phyloP scores from a whole-genome alignment of 2,113 vertebrate species.

The Donacobius atricapilla region DNA sequence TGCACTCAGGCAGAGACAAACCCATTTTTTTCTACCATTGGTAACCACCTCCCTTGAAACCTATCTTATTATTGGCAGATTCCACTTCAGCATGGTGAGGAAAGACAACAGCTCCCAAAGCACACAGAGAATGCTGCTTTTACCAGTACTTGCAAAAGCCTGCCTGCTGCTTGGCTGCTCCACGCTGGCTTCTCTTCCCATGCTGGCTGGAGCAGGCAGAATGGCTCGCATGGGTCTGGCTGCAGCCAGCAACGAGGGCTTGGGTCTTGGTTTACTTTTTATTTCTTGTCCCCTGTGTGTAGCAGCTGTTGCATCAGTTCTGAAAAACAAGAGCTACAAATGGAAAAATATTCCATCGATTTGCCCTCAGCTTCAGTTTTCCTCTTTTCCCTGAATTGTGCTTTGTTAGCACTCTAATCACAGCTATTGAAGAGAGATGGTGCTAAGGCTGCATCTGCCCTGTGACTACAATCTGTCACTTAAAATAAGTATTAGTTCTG shows the following conservation, averaged over 20 bases:
- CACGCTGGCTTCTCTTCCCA: conserved; percentile 66
- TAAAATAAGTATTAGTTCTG: background rate
- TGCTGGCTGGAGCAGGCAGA: conserved; percentile 80
- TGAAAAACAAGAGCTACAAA: conserved; percentile 38
- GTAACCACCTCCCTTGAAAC: background rate
- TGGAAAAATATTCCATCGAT: background rate
- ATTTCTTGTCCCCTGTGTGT: conserved; percentile 68
- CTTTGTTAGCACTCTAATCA: background rate
- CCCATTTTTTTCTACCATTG: background rate
- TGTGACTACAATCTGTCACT: background rate
- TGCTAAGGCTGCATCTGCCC: background rate
- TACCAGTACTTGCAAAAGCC: conserved; percentile 69
- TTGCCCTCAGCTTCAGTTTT: background rate
- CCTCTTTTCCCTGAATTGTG: background rate
- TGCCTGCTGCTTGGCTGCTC: conserved; percentile 61
- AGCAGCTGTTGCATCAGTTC: conserved; percentile 56
- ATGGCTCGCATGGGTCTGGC: conserved; percentile 90
- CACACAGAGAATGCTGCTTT: background rate
- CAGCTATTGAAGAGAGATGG: background rate
- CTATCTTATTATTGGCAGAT: background rate
- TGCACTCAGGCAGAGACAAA: background rate
- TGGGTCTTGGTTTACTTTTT: conserved; percentile 70
- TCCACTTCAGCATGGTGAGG: background rate
- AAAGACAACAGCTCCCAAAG: background rate
- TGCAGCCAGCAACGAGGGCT: conserved; percentile 70